Percentiles rank a stretch among this genome's conserved stretches.
Evolutionary conservation across 2,888 invertebrate species (phyloP).

Genomic region (Sarcophaga caerulescens): DNA sequence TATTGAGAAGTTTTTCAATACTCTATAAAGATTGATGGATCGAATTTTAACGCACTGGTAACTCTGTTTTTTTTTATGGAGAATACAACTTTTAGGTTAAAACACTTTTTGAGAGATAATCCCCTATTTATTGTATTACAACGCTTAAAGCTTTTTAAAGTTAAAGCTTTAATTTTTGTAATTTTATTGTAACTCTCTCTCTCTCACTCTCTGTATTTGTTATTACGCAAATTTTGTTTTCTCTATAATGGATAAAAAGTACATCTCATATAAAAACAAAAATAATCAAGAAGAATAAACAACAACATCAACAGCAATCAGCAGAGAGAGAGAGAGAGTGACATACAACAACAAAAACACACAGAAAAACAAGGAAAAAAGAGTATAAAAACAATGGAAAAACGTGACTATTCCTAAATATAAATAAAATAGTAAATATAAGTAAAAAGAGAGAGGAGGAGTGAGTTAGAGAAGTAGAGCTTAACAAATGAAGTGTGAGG

Average conservation of each 20-base stretch:
- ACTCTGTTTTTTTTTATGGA: no score
- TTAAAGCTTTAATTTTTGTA: no score
- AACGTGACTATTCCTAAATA: slow-evolving; percentile 61
- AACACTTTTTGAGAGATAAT: no score
- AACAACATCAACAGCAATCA: slow-evolving; percentile 6
- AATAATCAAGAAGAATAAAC: not conserved
- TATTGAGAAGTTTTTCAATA: no score
- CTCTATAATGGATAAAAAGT: not conserved
- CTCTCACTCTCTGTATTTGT: not conserved
- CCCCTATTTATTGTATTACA: no score
- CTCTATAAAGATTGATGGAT: no score
- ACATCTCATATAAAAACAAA: not conserved
- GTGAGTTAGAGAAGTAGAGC: not conserved
- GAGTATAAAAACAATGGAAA: slow-evolving; percentile 47
- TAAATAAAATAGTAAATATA: slow-evolving; percentile 41
- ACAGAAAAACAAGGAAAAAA: slow-evolving; percentile 16
- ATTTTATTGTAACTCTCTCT: not conserved
- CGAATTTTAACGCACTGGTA: no score
- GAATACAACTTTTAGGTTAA: no score
- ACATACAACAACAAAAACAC: slow-evolving; percentile 1
- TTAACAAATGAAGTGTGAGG: not conserved
- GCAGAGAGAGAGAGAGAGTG: not conserved
- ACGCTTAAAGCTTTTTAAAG: no score
- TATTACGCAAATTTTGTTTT: no score
- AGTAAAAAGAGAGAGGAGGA: not conserved